Base-by-base conservation (phyloP, 1,140 invertebrate genomes). In the Drosophila persimilis region DNA sequence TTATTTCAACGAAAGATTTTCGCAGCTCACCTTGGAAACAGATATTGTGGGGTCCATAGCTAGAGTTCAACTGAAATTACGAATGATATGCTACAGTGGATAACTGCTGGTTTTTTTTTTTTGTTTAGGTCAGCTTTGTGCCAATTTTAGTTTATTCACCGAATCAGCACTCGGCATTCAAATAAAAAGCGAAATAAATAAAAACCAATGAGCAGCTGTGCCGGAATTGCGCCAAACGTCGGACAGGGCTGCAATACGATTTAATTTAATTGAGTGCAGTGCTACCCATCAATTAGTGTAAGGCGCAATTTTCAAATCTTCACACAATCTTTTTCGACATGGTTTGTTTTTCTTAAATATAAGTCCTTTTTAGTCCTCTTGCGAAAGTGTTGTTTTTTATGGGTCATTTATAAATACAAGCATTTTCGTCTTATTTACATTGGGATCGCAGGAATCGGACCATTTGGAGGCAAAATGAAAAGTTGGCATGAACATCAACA, bases 11-110 rank as follows among this genome's bases (percentile, higher is more conserved):
- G 31, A 9, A 8, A 11, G 5, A 9, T 15, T 13, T 39, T 13
- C 4, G 3, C 1, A 1, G 29, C 55, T 59, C 65, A 91, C 90
- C 72, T 92, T 91, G 6, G 91, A 92, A 29, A 92, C 91, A n/a
- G 91, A 92, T 70, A 91, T 89, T 13, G 91, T 91, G 22, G 90
- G 80, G 73, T 91, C 91, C 91, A 91, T 91, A 17, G 46, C 31
- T 61, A 29, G 20, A 61, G 22, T 48, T 50, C 7, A 22, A 72
- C 46, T 73, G 51, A 51, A 39, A 52, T 47, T 29, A 35, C 64
- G 11, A 39, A 39, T 39, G 35, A 52, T 43, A 7, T 24, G n/a
- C 17, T 51, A 20, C n/a, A 24, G 20, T 58, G 13, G 31, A 24
- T 3, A 31, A 56, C 22, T 51, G 20, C 20, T 7, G 17, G 17